Evolutionary conservation across 92 coral and sea anemone genomes (phyloP).

Genomic region (Porites cylindrica): DNA sequence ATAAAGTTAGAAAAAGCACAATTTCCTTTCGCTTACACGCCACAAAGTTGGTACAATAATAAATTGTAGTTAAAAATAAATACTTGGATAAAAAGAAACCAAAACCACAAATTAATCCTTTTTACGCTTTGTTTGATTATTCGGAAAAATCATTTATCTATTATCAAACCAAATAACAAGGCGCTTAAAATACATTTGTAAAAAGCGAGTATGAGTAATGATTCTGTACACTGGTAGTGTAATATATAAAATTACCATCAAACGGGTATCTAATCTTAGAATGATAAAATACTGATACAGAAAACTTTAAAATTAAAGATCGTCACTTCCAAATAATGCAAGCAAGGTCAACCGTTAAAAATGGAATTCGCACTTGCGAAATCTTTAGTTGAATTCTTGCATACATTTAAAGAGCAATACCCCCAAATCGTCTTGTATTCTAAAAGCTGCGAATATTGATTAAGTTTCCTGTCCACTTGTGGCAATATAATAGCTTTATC

Average conservation of each 20-base stretch:
- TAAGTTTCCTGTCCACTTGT: background rate
- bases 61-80: background rate
- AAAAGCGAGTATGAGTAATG: background rate
- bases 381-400: background rate
- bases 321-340: background rate
- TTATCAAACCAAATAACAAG: background rate
- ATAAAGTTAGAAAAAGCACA: too few relatives aligned
- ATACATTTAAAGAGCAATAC: background rate
- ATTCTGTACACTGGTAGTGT: background rate
- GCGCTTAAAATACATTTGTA: background rate
- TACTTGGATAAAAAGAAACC: background rate
- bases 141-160: background rate
- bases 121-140: background rate
- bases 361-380: background rate
- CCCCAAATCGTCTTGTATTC: background rate
- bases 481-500: conserved; percentile 6
- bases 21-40: too few relatives aligned
- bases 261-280: background rate
- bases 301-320: background rate
- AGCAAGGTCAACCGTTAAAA: background rate
- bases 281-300: background rate
- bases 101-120: background rate
- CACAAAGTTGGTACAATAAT: too few relatives aligned
- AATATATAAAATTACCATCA: background rate
- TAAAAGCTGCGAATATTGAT: background rate